A percentile compares a stretch with the other conserved stretches of the same genome.
Evolutionary conservation across 2,888 invertebrate genomes (phyloP).

Genomic region (Meganola albula): DNA sequence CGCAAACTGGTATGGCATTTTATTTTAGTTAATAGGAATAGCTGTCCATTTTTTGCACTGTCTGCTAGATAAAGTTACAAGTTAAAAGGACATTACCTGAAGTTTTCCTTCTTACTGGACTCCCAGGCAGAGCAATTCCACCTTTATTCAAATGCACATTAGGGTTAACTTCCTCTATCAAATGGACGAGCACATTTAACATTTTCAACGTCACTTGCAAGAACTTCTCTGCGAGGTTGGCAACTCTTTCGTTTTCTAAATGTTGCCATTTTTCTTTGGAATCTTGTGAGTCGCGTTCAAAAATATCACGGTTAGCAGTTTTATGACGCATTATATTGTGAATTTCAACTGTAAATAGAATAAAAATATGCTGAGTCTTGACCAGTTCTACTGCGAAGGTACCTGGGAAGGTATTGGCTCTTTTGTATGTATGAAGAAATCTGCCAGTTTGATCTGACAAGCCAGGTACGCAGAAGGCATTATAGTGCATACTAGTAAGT

Average conservation of each 20-base stretch:
- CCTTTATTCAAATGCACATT: conserved; percentile 66
- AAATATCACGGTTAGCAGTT: conserved; percentile 54
- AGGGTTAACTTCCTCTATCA: conserved; percentile 83
- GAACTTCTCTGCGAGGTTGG: conserved; percentile 79
- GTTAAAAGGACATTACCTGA: too few relatives aligned
- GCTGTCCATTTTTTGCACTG: too few relatives aligned
- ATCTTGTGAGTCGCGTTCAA: conserved; percentile 54
- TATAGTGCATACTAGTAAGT: too few relatives aligned
- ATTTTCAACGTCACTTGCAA: conserved; percentile 82
- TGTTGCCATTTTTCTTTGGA: conserved; percentile 61
- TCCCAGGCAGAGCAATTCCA: conserved; percentile 76
- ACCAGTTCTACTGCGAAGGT: too few relatives aligned
- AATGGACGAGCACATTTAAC: conserved; percentile 85
- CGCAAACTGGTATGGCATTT: too few relatives aligned
- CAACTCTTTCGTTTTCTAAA: conserved; percentile 56
- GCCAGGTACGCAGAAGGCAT: too few relatives aligned
- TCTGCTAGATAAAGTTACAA: too few relatives aligned
- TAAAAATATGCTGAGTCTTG: not conserved
- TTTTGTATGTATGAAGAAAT: too few relatives aligned
- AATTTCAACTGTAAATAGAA: conserved; percentile 56
- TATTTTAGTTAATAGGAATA: too few relatives aligned
- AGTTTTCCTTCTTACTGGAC: conserved; percentile 69
- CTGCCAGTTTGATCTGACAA: too few relatives aligned
- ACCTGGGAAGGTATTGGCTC: too few relatives aligned
- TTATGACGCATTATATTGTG: conserved; percentile 62